Conservation (phyloP, 2,113 vertebrate genomes). For the Amblyopsis rosae region DNA sequence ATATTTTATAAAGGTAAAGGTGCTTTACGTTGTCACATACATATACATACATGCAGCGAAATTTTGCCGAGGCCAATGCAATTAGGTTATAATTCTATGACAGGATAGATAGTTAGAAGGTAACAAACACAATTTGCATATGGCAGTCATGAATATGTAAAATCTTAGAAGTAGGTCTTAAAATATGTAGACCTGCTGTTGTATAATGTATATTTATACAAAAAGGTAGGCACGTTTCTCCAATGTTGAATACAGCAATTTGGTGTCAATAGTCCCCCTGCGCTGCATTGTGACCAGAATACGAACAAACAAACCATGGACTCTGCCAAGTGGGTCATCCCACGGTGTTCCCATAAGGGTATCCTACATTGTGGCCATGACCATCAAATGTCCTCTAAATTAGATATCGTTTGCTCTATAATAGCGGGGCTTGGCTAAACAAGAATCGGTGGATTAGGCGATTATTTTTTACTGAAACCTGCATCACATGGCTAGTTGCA, state of each 20-base stretch:
- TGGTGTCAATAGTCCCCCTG: background rate
- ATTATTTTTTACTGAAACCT: background rate
- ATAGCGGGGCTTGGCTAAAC: no score
- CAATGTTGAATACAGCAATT: slow-evolving; percentile 5
- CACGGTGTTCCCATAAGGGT: slow-evolving; percentile 32
- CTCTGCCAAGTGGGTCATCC: slow-evolving; percentile 71
- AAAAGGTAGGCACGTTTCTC: background rate
- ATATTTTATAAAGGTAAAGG: background rate
- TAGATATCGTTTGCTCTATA: background rate
- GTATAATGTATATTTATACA: no score
- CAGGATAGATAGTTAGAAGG: no score
- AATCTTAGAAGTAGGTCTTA: no score
- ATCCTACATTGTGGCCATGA: slow-evolving; percentile 48
- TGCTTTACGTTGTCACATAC: background rate
- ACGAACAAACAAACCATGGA: slow-evolving; percentile 49
- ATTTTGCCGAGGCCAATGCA: no score
- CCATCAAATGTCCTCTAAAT: background rate
- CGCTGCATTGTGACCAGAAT: slow-evolving; percentile 63
- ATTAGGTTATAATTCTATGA: no score
- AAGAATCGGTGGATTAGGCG: no score
- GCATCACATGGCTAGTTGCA: background rate
- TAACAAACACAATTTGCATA: no score
- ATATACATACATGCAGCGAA: no score
- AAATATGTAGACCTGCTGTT: no score
- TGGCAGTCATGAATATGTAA: no score